phyloP scores from a whole-genome alignment of 2,113 vertebrate genomes.

The Lipotes vexillifer region DNA sequence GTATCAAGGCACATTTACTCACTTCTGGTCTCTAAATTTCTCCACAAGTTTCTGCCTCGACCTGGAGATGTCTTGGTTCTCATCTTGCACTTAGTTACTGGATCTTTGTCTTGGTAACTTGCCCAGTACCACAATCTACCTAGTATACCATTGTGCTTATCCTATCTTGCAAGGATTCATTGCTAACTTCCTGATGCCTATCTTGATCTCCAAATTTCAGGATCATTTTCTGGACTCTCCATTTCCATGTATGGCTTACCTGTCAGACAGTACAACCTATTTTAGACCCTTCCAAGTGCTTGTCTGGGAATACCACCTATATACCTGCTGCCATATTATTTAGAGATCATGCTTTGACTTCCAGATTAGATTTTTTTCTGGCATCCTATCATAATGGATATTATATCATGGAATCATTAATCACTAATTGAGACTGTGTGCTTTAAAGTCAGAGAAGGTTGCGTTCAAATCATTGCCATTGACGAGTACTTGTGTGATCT shows the following conservation, averaged over 20 bases:
- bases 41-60: background rate
- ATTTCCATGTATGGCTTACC: background rate
- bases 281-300: background rate
- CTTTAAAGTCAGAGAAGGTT: background rate
- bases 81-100: background rate
- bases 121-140: background rate
- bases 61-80: background rate
- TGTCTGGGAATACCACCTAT: background rate
- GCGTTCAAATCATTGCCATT: background rate
- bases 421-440: background rate
- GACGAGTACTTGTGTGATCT: background rate
- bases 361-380: background rate
- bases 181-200: background rate
- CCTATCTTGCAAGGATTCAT: background rate
- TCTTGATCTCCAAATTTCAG: background rate
- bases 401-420: background rate
- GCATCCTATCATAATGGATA: background rate
- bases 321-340: background rate
- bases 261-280: background rate
- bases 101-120: background rate
- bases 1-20: background rate
- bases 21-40: background rate
- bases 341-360: background rate
- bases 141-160: background rate
- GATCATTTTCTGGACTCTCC: background rate